phyloP scores from a whole-genome alignment of 2,888 invertebrate genomes.

The Sclerodermus sp. region DNA sequence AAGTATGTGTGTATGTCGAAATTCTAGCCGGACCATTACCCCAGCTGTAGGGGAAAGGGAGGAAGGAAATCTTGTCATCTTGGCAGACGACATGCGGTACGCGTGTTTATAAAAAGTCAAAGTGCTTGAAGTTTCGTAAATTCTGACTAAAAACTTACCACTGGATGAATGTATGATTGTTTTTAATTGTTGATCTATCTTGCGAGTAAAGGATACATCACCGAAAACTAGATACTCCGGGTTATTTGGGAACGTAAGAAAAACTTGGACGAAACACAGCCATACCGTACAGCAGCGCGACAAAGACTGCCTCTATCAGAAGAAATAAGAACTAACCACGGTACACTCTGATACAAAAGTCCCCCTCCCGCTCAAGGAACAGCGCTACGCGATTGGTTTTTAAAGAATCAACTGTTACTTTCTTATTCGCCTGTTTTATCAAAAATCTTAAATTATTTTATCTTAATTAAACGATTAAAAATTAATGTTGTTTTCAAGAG shows the following conservation, averaged over 20 bases:
- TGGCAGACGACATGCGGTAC: constrained; percentile 47
- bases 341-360: constrained; percentile 40
- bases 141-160: constrained; percentile 12
- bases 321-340: constrained; percentile 40
- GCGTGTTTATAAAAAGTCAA: constrained; percentile 26
- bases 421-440: no score
- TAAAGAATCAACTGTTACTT: no score
- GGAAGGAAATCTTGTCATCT: constrained; percentile 31
- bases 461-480: neutral
- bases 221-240: constrained; percentile 27
- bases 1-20: no score
- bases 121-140: constrained; percentile 11
- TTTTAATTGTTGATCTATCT: constrained; percentile 6
- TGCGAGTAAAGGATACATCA: constrained; percentile 22
- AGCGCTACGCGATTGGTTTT: no score
- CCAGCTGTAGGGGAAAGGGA: constrained; percentile 15
- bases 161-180: neutral
- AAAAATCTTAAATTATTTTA: no score
- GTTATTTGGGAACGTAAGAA: constrained; percentile 32
- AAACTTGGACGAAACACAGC: constrained; percentile 39
- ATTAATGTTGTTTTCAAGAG: neutral
- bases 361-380: no score
- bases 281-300: constrained; percentile 51
- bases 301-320: constrained; percentile 49
- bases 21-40: no score